Base-by-base conservation (phyloP, 2,797 vertebrate species). In the Huso huso region DNA sequence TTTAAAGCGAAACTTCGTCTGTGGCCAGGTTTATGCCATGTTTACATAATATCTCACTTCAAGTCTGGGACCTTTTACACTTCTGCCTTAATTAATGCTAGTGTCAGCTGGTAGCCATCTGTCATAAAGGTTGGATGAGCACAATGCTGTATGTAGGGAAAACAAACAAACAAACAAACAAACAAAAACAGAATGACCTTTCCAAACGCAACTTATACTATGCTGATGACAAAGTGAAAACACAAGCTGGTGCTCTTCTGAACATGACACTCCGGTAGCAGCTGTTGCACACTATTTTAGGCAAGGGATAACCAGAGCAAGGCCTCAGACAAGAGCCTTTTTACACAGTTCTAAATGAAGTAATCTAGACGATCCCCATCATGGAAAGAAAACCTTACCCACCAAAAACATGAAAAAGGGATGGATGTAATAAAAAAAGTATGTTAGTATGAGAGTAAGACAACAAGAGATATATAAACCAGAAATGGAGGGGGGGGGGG, bases 211-310 rank as follows among this genome's bases (percentile, higher is more conserved):
- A 75, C 80, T 81, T 84, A 86, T 82, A 81, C 77, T 73, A 78
- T 81, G 79, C 77, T 79, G 81, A 82, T 83, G 83, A 84, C 83
- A 81, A 86, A 78, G 84, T 79, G 62, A 59, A 79, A 77, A 61
- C 70, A 75, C 73, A 76, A 77, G 15, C 66, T 10, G 12, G 3
- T 60, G 71, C 65, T 61, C 12, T 83, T 88, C 87, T 89, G 83
- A 89, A 84, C 82, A 83, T 65, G 69, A 84, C 79, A 86, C 80
- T 73, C 79, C 79, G 51, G 9, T 77, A 81, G 86, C 88, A 89
- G 87, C 87, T 91, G 88, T 83, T 82, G 72, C 61, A 71, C 81
- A 85, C 89, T 90, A 90, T 91, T 90, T 88, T 78, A 64, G 84
- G 83, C 75, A 74, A 72, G 74, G 74, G 67, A 77, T 77, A 73